Evolutionary conservation across 2,797 vertebrate species (phyloP).

Genomic region (Enteromius thamalakanensis): DNA sequence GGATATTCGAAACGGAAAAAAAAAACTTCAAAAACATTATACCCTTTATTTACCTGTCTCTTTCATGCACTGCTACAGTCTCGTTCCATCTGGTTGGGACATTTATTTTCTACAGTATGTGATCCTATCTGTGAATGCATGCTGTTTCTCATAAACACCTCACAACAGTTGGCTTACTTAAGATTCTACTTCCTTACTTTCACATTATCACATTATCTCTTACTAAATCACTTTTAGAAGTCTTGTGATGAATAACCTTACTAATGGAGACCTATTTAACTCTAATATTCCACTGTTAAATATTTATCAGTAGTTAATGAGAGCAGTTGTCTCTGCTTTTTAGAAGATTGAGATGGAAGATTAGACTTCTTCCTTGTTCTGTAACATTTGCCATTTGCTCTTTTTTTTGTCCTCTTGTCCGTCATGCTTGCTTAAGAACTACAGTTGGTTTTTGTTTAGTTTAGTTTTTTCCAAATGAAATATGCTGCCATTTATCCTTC

Average conservation of each 20-base stretch:
- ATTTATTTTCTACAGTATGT: background rate
- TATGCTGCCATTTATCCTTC: background rate
- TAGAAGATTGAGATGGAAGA: slow-evolving; percentile 39
- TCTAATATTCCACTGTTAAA: slow-evolving; percentile 58
- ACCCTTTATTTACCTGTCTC: background rate
- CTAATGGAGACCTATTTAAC: slow-evolving; percentile 58
- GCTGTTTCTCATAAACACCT: slow-evolving; percentile 4
- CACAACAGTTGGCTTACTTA: background rate
- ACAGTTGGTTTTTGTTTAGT: background rate
- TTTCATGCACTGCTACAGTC: background rate
- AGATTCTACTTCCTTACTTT: slow-evolving; percentile 19
- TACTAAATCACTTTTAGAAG: background rate
- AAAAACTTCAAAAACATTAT: background rate
- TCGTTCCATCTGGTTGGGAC: background rate
- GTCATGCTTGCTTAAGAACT: background rate
- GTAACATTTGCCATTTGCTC: slow-evolving; percentile 1
- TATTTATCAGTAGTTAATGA: slow-evolving; percentile 61
- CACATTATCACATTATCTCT: background rate
- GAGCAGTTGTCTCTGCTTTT: slow-evolving; percentile 53
- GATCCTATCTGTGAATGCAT: background rate
- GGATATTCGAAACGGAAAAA: background rate
- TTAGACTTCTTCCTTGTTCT: slow-evolving; percentile 34
- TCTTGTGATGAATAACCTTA: slow-evolving; percentile 41
- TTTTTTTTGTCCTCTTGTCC: background rate
- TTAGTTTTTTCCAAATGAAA: background rate